phyloP scores from a whole-genome alignment of 1,140 invertebrate genomes.

The Pantala flavescens region DNA sequence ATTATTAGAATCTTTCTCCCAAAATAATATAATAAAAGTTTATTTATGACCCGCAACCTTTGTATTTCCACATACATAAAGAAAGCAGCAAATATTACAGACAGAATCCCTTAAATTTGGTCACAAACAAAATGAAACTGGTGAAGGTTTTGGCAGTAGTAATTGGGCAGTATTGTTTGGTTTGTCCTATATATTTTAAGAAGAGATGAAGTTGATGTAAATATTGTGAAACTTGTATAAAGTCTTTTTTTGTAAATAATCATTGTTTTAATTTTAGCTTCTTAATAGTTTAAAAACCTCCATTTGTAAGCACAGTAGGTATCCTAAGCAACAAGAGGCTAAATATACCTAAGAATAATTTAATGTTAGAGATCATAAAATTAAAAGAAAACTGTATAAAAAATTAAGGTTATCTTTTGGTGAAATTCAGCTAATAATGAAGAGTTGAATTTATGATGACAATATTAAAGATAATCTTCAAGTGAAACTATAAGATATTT shows the following conservation, averaged over 20 bases:
- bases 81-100: background rate
- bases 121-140: background rate
- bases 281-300: background rate
- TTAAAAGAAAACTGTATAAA: background rate
- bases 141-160: slow-evolving; percentile 1
- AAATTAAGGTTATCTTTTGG: background rate
- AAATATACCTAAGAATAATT: background rate
- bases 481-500: no score
- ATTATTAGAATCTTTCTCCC: background rate
- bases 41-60: background rate
- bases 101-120: background rate
- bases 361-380: background rate
- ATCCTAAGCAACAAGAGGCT: background rate
- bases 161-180: slow-evolving; percentile 5
- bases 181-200: slow-evolving; percentile 8
- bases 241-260: background rate
- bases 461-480: no score
- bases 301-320: background rate
- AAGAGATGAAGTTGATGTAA: slow-evolving; percentile 3
- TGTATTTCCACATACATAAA: background rate
- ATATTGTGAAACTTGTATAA: slow-evolving; percentile 10
- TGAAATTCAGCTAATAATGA: background rate
- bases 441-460: no score
- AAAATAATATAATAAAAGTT: background rate
- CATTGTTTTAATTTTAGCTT: slow-evolving; percentile 4